Percentiles rank a stretch among this genome's conserved stretches.
Conservation (phyloP, 2,888 invertebrate genomes). For the Abrostola tripartita region DNA sequence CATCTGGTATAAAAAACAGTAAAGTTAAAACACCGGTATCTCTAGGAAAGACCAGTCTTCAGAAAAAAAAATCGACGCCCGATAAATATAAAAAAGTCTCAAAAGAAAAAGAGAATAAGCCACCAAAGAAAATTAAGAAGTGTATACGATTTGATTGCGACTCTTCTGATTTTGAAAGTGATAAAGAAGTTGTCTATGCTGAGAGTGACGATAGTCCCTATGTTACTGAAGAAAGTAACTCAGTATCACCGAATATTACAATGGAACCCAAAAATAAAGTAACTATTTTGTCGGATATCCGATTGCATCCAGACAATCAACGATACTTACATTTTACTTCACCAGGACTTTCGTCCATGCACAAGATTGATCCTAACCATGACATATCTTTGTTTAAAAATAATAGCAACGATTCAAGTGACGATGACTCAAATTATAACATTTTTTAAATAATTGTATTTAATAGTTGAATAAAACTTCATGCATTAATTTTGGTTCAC, state of each 20-base stretch:
- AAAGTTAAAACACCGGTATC: conserved; percentile 8
- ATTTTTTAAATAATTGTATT: neutral
- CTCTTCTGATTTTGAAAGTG: neutral
- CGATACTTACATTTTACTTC: conserved; percentile 7
- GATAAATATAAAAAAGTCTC: neutral
- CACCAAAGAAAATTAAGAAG: neutral
- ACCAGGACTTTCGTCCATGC: conserved; percentile 13
- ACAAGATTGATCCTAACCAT: conserved; percentile 14
- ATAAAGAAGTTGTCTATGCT: conserved; percentile 1
- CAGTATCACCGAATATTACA: conserved; percentile 1
- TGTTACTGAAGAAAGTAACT: conserved; percentile 17
- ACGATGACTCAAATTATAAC: neutral
- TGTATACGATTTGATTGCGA: neutral
- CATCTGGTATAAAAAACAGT: conserved; percentile 5
- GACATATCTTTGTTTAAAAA: conserved; percentile 9
- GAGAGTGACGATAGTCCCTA: conserved; percentile 9
- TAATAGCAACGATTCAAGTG: neutral
- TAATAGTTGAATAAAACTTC: too few species aligned
- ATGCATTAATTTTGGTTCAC: too few species aligned
- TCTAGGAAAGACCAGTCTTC: conserved; percentile 4
- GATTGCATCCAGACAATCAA: conserved; percentile 4
- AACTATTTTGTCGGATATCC: conserved; percentile 1
- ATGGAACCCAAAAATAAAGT: conserved; percentile 3
- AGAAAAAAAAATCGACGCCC: conserved; percentile 1
- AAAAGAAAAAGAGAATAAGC: conserved; percentile 3